Evolutionary conservation across 2,888 invertebrate genomes (phyloP), one percentile per base, ranked within the genome.

Genomic region (Maniola hyperantus): DNA sequence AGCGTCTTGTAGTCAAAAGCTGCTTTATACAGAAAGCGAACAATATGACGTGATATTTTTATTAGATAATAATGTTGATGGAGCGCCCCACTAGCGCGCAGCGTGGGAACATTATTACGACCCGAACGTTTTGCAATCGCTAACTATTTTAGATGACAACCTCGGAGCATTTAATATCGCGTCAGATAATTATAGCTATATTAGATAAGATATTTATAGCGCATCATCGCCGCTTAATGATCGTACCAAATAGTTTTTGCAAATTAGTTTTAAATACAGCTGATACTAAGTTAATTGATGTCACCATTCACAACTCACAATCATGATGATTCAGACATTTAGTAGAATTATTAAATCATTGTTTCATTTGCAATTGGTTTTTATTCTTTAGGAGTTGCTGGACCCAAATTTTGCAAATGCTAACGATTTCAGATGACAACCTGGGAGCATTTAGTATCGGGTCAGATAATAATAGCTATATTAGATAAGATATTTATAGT

Each of bases 41-140:
- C 89, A 91, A 91, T 90, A 89, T 91, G 91, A 91, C 88, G 88
- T 83, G 90, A 91, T 91, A 89, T 90, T 91, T 91, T 91, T 91
- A 89, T 90, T 89, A 91, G 91, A 91, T 91, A 91, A 89, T 88
- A 86, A 89, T 88, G 85, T 88, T 92, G 91, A 91, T 90, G 89
- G 83, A 86, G 83, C 83, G 81, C 73, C 73, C 78, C 80, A 74
- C 73, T 79, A 80, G 80, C 81, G 82, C 83, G 75, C 84, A 85
- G 83, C 91, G 91, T 91, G 91, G 91, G 91, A 92, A 91, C 81
- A 78, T 84, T 83, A 88, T 89, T 91, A 89, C 84, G 89, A 86
- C 82, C 83, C 76, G 78, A 86, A 84, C 81, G 82, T 90, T 89
- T 91, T 81, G 89, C 87, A 90, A 91, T 87, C 82, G 78, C 79